Conservation (phyloP, 2,113 vertebrate species). For the Larimichthys crocea region DNA sequence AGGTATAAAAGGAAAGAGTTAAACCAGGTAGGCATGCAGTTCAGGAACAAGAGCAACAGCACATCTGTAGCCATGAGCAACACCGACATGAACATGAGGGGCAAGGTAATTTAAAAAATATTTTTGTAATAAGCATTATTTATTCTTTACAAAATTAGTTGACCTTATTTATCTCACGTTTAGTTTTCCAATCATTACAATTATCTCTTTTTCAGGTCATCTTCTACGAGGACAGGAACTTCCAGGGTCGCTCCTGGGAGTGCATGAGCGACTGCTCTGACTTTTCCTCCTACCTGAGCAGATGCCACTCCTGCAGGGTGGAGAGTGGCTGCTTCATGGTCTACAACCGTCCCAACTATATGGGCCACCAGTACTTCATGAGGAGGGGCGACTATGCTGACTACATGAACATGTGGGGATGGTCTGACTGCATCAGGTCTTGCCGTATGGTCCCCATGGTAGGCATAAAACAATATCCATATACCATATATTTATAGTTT, state of each 20-base stretch:
- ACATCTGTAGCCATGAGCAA: too few relatives aligned
- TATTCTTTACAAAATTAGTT: too few relatives aligned
- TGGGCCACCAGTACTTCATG: conserved; percentile 79
- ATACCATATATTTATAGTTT: too few relatives aligned
- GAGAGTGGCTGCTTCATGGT: conserved; percentile 81
- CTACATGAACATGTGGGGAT: conserved; percentile 77
- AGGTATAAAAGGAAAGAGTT: too few relatives aligned
- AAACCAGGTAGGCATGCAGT: too few relatives aligned
- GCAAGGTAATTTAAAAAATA: too few relatives aligned
- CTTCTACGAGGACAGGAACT: conserved; percentile 82
- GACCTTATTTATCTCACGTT: too few relatives aligned
- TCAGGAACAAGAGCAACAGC: too few relatives aligned
- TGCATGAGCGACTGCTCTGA: conserved; percentile 76
- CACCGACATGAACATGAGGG: too few relatives aligned
- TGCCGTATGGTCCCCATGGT: conserved; percentile 82
- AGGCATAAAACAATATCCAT: too few relatives aligned
- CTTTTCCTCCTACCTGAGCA: conserved; percentile 72
- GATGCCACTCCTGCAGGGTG: conserved; percentile 73
- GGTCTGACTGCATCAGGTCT: conserved; percentile 74
- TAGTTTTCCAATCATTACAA: too few relatives aligned
- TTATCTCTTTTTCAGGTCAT: conserved; percentile 62
- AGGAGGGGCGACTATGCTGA: conserved; percentile 80
- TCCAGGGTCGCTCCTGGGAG: conserved; percentile 78
- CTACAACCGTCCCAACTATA: conserved; percentile 81
- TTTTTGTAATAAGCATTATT: too few relatives aligned